These are phyloP conservation scores for Tiphia femorata DNA, from an alignment of 2,888 invertebrate genomes.

Conservation along the genomic window DNA sequence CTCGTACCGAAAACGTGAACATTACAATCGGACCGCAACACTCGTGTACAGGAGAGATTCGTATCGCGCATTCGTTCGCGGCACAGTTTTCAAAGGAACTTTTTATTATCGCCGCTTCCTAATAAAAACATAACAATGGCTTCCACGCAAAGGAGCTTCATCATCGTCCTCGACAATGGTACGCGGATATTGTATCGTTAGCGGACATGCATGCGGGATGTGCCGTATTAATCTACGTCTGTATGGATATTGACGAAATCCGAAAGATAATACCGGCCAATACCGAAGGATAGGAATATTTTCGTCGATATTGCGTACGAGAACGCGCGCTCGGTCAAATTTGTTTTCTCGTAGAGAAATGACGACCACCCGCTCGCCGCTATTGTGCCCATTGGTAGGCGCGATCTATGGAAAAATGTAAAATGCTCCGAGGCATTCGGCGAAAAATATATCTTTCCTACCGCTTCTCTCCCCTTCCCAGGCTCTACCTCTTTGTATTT, in stretches of 20 bases:
- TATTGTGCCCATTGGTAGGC: too few relatives aligned
- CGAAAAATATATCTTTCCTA: too few relatives aligned
- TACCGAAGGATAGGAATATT: constrained; percentile 19
- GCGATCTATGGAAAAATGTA: too few relatives aligned
- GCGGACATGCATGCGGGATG: constrained; percentile 15
- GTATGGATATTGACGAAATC: constrained; percentile 23
- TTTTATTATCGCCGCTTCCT: constrained; percentile 11
- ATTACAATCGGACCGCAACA: too few relatives aligned
- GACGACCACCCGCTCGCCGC: too few relatives aligned
- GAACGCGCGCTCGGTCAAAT: constrained; percentile 14
- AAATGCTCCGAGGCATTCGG: too few relatives aligned
- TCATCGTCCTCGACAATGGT: constrained; percentile 22
- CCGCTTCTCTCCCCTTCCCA: too few relatives aligned
- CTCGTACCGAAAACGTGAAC: too few relatives aligned
- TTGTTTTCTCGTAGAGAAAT: constrained; percentile 24
- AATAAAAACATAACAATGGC: constrained; percentile 17
- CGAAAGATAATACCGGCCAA: constrained; percentile 33
- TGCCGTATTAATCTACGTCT: constrained; percentile 38
- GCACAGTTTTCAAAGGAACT: constrained; percentile 8
- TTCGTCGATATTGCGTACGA: constrained; percentile 8
- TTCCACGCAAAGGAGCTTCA: constrained; percentile 29
- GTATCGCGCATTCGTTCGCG: constrained; percentile 10
- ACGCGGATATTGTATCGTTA: constrained; percentile 20
- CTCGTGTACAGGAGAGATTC: too few relatives aligned
- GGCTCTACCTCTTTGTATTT: too few relatives aligned